Percentiles rank a stretch among this genome's conserved stretches.
phyloP scores from a whole-genome alignment of 2,888 invertebrate genomes.

The Drosophila algonquin region DNA sequence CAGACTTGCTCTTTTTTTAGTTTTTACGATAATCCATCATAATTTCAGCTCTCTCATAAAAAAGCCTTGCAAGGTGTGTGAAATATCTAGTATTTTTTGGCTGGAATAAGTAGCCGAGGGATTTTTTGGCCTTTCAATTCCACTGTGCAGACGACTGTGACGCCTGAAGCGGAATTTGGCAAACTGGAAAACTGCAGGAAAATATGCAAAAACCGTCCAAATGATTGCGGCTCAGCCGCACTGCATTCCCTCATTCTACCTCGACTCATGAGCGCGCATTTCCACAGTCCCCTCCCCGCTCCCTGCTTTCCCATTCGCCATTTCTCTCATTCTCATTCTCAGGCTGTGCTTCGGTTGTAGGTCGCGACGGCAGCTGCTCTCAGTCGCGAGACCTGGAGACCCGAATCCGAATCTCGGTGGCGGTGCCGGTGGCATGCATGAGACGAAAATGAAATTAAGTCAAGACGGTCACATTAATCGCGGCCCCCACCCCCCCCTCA shows the following conservation, averaged over 20 bases:
- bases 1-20: neutral
- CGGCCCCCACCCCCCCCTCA: too few relatives aligned
- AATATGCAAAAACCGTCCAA: conserved; percentile 77
- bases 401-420: conserved; percentile 3
- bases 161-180: conserved; percentile 63
- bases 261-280: conserved; percentile 12
- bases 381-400: conserved; percentile 42
- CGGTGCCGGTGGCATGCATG: conserved; percentile 50
- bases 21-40: neutral
- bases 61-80: too few relatives aligned
- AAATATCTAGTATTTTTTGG: too few relatives aligned
- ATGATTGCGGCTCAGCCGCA: conserved; percentile 76
- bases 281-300: conserved; percentile 17
- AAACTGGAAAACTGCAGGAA: conserved; percentile 72
- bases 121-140: neutral
- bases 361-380: conserved; percentile 44
- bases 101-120: neutral
- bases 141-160: conserved; percentile 53
- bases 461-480: conserved; percentile 78
- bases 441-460: conserved; percentile 78
- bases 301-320: neutral
- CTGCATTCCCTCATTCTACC: conserved; percentile 45
- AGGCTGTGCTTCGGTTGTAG: conserved; percentile 39
- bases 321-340: conserved; percentile 23
- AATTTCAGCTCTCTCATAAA: neutral